Evolutionary conservation across 2,113 vertebrate genomes (phyloP), one percentile per base, ranked within the genome.

Genomic region (Hylia prasina): DNA sequence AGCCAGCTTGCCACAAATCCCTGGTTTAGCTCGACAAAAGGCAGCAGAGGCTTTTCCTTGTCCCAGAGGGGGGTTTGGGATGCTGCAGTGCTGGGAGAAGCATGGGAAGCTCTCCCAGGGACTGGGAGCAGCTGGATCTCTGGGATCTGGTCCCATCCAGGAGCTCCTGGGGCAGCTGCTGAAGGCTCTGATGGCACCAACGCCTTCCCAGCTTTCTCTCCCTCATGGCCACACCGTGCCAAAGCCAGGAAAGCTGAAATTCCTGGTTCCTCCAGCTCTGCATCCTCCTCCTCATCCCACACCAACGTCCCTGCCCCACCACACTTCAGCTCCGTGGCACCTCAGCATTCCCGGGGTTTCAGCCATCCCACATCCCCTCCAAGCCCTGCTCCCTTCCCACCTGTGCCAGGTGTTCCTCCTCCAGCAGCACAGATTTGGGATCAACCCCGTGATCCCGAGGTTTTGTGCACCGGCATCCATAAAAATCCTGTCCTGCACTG

Each of bases 391-490:
- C 50, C 18, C 27, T 25, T 70, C 61, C 40, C 54, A 25, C 22
- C 25, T 3, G 1, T 2, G 40, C 37, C 42, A 57, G 33, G 15
- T 54, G 70, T 83, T 37, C 58, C 58, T 86, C 20, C 64, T 87
- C 71, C 80, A 84, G 66, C 47, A 65, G 35, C 31, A 37, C 19
- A 1, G 2, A 44, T 22, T 75, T 72, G 28, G 6, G 42, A 80
- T 68, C 17, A 13, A 42, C 15, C 24, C 28, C 78, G 33, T 3
- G 0, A 47, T 35, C 23, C 37, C 0, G 0, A 35, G 37, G 15
- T 40, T 82, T 20, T 23, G 54, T 6, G 54, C 45, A 50, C 3
- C 27, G 25, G 31, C 1, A 1, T 54, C 48, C 40, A 18, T 3
- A 40, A 47, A 72, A 50, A 13, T 40, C 58, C 30, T 15, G 17